Evolutionary conservation across 1,140 invertebrate genomes (phyloP).

Genomic region (Rhopalosiphum maidis): DNA sequence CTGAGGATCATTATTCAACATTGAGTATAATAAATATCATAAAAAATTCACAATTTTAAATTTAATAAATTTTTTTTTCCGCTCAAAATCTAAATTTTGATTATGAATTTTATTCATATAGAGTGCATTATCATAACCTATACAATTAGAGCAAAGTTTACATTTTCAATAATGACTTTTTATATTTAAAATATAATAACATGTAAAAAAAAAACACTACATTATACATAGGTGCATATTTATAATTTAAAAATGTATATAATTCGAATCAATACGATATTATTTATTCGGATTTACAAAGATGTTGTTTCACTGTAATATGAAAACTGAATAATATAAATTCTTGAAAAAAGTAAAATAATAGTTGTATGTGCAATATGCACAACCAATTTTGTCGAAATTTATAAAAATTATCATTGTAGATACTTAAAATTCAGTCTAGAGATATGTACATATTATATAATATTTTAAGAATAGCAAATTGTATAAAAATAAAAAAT

Average conservation of each 20-base stretch:
- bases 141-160: background rate
- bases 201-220: too few species aligned
- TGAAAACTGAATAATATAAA: background rate
- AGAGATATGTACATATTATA: background rate
- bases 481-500: background rate
- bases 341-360: background rate
- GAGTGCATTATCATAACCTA: background rate
- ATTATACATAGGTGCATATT: too few species aligned
- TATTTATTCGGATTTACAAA: background rate
- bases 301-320: background rate
- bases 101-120: background rate
- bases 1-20: background rate
- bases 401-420: background rate
- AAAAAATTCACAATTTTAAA: background rate
- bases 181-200: background rate
- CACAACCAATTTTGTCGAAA: background rate
- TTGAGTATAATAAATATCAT: background rate
- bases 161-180: background rate
- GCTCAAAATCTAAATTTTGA: background rate
- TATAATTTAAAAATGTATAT: background rate
- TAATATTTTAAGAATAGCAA: background rate
- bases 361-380: background rate
- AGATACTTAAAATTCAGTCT: background rate
- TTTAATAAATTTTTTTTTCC: background rate
- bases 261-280: background rate